These are phyloP conservation scores for Coelopa pilipes DNA, from an alignment of 2,888 invertebrate genomes.

Conservation along the genomic window DNA sequence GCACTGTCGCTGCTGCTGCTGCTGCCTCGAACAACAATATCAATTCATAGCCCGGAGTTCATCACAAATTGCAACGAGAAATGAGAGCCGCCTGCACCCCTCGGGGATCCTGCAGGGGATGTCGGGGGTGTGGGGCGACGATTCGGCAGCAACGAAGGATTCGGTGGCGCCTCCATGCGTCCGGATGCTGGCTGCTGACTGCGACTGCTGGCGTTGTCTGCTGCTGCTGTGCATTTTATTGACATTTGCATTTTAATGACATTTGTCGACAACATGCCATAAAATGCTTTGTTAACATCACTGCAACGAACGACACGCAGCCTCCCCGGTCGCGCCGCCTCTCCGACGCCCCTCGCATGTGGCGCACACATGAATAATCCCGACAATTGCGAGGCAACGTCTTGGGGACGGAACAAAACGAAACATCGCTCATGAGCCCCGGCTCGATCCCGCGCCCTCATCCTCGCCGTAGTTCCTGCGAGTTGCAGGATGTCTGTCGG, in stretches of 20 bases:
- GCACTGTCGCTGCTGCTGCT: background rate
- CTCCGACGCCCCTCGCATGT: background rate
- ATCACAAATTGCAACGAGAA: background rate
- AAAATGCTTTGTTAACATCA: conserved; percentile 19
- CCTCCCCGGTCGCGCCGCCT: too few relatives aligned
- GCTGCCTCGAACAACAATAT: background rate
- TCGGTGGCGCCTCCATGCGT: background rate
- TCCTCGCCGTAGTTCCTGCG: background rate
- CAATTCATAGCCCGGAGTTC: background rate
- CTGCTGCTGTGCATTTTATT: conserved; percentile 14
- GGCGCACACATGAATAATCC: conserved; percentile 16
- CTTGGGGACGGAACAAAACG: background rate
- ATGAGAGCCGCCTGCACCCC: too few relatives aligned
- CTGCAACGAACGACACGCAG: too few relatives aligned
- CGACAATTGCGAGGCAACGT: background rate
- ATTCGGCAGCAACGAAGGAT: background rate
- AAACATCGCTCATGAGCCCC: too few relatives aligned
- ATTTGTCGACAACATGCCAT: conserved; percentile 21
- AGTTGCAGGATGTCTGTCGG: conserved; percentile 4
- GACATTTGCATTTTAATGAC: conserved; percentile 22
- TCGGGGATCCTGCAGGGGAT: too few relatives aligned
- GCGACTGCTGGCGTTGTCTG: background rate
- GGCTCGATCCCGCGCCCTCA: too few relatives aligned
- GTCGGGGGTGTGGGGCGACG: too few relatives aligned
- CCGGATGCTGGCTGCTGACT: too few relatives aligned